These are phyloP conservation scores for Chironomus tentans DNA, from an alignment of 2,888 invertebrate genomes.

Conservation along the genomic window DNA sequence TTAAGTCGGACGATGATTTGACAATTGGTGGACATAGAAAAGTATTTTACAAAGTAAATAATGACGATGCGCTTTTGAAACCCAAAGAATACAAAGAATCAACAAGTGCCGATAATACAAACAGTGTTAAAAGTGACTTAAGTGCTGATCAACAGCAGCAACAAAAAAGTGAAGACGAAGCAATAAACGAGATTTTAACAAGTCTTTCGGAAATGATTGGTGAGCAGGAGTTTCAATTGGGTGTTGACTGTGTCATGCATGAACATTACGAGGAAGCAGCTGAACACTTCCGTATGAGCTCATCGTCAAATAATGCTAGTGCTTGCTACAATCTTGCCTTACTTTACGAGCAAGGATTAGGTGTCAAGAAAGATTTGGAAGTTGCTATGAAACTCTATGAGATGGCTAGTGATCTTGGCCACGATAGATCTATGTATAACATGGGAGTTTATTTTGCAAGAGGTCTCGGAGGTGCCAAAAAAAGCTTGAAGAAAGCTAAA, in stretches of 20 bases:
- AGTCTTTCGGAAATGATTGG: slow-evolving; percentile 48
- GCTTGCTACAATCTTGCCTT: slow-evolving; percentile 60
- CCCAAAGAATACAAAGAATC: neutral
- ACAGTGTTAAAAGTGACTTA: no score
- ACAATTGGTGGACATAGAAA: neutral
- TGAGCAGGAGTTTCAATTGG: slow-evolving; percentile 52
- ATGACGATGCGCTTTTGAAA: neutral
- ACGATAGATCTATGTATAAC: slow-evolving; percentile 59
- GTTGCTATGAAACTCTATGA: slow-evolving; percentile 57
- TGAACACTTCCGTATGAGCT: slow-evolving; percentile 47
- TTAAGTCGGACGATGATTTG: neutral
- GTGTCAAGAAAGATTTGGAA: slow-evolving; percentile 49
- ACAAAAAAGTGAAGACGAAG: slow-evolving; percentile 5
- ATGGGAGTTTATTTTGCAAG: slow-evolving; percentile 58
- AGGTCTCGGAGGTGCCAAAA: slow-evolving; percentile 50
- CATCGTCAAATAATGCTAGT: slow-evolving; percentile 49
- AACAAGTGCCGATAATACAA: neutral
- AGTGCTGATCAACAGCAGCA: neutral
- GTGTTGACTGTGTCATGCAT: slow-evolving; percentile 50
- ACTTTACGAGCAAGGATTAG: slow-evolving; percentile 59
- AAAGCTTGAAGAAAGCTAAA: slow-evolving; percentile 46
- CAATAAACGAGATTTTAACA: slow-evolving; percentile 18
- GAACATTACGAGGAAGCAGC: slow-evolving; percentile 49
- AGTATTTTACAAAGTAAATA: slow-evolving; percentile 5
- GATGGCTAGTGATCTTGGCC: slow-evolving; percentile 53